Percentiles rank a stretch among this genome's conserved stretches.
Evolutionary conservation across 2,797 vertebrate genomes (phyloP).

Genomic region (Liasis olivaceus): DNA sequence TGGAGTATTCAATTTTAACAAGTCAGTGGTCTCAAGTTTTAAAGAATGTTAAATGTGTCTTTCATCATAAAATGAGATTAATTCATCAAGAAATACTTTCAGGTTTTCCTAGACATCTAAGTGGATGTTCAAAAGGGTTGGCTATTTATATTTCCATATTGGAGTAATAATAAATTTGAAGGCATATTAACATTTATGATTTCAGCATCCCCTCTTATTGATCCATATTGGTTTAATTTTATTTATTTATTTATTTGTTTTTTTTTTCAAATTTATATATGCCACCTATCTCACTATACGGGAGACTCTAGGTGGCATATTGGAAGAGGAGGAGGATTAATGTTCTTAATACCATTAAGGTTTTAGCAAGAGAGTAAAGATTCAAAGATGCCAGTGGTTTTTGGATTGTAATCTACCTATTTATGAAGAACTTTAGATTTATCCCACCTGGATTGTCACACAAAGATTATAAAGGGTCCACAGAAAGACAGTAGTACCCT

Average conservation of each 20-base stretch:
- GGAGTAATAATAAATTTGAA: not conserved
- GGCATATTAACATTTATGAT: not conserved
- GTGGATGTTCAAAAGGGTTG: not conserved
- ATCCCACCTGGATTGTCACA: not conserved
- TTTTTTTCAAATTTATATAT: too few species aligned
- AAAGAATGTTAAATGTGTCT: too few species aligned
- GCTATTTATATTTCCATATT: not conserved
- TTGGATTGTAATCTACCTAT: not conserved
- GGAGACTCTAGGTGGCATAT: too few species aligned
- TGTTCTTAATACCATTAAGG: not conserved
- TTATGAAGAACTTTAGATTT: not conserved
- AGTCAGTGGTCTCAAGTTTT: too few species aligned
- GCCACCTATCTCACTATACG: too few species aligned
- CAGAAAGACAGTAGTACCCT: not conserved
- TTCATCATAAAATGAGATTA: too few species aligned
- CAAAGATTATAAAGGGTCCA: not conserved
- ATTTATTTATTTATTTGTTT: too few species aligned
- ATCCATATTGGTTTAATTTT: not conserved
- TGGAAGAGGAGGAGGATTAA: not conserved
- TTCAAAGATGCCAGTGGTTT: not conserved
- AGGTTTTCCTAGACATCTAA: not conserved
- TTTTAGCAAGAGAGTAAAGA: not conserved
- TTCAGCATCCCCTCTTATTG: not conserved
- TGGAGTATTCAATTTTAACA: too few species aligned
- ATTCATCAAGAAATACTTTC: not conserved